Conservation (phyloP, 2,113 vertebrate species). For the Nothocercus julius region DNA sequence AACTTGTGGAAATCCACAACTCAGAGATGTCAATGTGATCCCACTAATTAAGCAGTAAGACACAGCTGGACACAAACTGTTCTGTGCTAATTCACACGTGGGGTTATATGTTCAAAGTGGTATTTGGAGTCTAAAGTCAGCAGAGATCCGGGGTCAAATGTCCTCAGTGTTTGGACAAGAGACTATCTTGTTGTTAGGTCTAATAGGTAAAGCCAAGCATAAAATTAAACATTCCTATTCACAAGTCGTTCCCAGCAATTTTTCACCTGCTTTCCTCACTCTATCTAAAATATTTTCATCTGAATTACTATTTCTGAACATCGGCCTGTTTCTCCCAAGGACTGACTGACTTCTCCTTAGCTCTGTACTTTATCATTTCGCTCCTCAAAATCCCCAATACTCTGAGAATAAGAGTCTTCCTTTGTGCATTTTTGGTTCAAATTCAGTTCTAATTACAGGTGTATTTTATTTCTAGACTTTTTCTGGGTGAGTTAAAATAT, state of each 20-base stretch:
- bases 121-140: conserved; percentile 47
- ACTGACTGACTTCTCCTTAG: background rate
- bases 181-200: background rate
- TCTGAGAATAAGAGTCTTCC: background rate
- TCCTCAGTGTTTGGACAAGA: background rate
- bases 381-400: background rate
- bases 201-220: background rate
- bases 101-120: conserved; percentile 51
- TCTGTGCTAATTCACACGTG: conserved; percentile 58
- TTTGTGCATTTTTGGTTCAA: background rate
- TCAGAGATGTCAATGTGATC: conserved; percentile 30
- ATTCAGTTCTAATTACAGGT: background rate
- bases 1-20: conserved; percentile 18
- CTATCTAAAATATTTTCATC: background rate
- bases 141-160: conserved; percentile 1
- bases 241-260: background rate
- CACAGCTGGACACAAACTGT: conserved; percentile 30
- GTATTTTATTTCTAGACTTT: background rate
- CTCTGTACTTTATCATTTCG: background rate
- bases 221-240: background rate
- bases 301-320: background rate
- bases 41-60: conserved; percentile 62
- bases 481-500: background rate
- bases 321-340: too few relatives aligned
- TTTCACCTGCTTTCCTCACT: background rate